Percentiles rank a stretch among this genome's conserved stretches.
These are phyloP conservation scores for Podarcis lilfordi DNA, from an alignment of 2,797 vertebrate genomes.

Conservation along the genomic window DNA sequence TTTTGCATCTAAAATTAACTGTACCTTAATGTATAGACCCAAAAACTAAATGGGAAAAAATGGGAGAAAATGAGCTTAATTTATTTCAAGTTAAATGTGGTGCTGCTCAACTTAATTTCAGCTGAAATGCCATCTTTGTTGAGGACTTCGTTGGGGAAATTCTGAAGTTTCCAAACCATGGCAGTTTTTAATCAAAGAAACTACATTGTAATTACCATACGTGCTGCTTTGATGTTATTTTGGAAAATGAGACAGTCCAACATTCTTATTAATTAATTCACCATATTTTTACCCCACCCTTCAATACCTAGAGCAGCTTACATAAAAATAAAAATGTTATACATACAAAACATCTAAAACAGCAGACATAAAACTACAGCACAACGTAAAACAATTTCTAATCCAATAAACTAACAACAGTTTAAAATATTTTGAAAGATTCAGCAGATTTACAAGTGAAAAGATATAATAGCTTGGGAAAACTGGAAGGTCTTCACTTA, in stretches of 20 bases:
- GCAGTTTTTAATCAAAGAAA: neutral
- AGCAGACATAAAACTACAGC: neutral
- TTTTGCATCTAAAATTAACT: slow-evolving; percentile 79
- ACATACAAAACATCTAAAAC: neutral
- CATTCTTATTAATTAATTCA: neutral
- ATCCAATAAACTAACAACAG: neutral
- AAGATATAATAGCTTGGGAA: neutral
- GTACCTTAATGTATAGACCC: slow-evolving; percentile 68
- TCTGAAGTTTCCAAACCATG: neutral
- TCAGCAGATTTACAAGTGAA: neutral
- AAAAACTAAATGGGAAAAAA: slow-evolving; percentile 40
- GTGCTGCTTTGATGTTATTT: neutral
- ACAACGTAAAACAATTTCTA: neutral
- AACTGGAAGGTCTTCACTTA: neutral
- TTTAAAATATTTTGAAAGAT: neutral
- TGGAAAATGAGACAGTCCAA: neutral
- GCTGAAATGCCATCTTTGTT: slow-evolving; percentile 60
- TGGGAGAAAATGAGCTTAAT: slow-evolving; percentile 71
- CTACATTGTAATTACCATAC: neutral
- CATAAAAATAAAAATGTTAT: neutral
- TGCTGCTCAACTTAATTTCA: slow-evolving; percentile 69
- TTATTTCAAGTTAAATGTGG: slow-evolving; percentile 70
- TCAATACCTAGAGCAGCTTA: neutral
- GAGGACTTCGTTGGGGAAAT: slow-evolving; percentile 56
- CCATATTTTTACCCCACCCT: neutral